These are phyloP conservation scores for Gasterosteus nipponicus DNA, from an alignment of 2,113 vertebrate genomes.

Conservation along the genomic window DNA sequence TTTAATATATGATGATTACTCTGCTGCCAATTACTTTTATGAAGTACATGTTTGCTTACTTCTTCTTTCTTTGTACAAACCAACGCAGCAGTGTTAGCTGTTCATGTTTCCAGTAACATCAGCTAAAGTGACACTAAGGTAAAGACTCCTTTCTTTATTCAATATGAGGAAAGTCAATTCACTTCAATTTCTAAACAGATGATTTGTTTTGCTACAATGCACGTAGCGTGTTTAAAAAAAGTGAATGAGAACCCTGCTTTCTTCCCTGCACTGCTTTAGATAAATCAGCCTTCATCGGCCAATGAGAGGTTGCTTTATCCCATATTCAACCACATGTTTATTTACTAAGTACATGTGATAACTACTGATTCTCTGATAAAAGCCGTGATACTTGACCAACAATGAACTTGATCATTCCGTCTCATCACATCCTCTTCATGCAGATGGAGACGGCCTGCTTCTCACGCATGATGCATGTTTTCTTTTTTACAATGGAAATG, in stretches of 20 bases:
- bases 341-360: background rate
- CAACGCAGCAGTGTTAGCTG: background rate
- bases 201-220: background rate
- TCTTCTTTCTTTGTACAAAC: background rate
- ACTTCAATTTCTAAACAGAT: constrained; percentile 1
- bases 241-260: constrained; percentile 10
- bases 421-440: background rate
- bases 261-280: background rate
- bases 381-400: background rate
- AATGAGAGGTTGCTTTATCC: background rate
- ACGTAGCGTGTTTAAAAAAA: background rate
- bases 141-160: background rate
- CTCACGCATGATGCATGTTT: background rate
- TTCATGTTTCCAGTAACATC: constrained; percentile 6
- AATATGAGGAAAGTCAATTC: background rate
- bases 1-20: constrained; percentile 37
- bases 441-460: background rate
- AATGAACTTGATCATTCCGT: background rate
- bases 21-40: constrained; percentile 14
- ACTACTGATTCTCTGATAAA: background rate
- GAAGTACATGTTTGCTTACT: constrained; percentile 13
- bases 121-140: background rate
- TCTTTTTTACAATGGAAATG: background rate
- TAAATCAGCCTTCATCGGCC: background rate
- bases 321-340: background rate